Base-by-base conservation (phyloP, 1,140 invertebrate species). In the Megathymus violae region DNA sequence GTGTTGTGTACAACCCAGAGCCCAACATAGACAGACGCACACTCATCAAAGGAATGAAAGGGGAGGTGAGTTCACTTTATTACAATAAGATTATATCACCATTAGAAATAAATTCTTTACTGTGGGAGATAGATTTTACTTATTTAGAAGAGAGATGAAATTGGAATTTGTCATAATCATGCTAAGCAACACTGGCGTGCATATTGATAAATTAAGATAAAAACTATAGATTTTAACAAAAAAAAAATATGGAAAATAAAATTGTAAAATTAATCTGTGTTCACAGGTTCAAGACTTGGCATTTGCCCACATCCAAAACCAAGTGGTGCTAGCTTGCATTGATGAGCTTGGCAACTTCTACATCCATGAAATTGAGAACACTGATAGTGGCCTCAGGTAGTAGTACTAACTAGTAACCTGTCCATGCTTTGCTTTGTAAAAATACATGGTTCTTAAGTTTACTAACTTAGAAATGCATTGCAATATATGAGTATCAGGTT, bases 11-110 rank as follows among this genome's bases (percentile, higher is more conserved):
- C 74, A 96, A 96, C 68, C 91, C 93, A 62, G 85, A 90, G 38
- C 78, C 83, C 0, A 94, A 95, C 59, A 94, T 94, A 5, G 94
- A 95, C 61, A 93, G 96, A 68, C 93, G 97, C 68, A 93, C 94
- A 0, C 89, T 98, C 1, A 94, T 99, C n/a, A 97, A 97, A 85
- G 96, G 96, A 38, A 96, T 97, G 91, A 93, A 93, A 50, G 96
- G 97, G 17, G 85, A 88, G 82, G 88, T 89, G 34, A 71, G 27
- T 40, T 43, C 5, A 44, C 7, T 44, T 2, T 44, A 19, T 19
- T 19, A 14, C 5, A 41, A 15, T 14, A 3, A 16, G 6, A 16
- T 41, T 3, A 7, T 43, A n/a, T n/a, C n/a, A n/a, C n/a, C n/a
- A n/a, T n/a, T n/a, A n/a, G n/a, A n/a, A n/a, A n/a, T n/a, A n/a